phyloP scores from a whole-genome alignment of 2,113 vertebrate species.

The Setophaga kirtlandii region DNA sequence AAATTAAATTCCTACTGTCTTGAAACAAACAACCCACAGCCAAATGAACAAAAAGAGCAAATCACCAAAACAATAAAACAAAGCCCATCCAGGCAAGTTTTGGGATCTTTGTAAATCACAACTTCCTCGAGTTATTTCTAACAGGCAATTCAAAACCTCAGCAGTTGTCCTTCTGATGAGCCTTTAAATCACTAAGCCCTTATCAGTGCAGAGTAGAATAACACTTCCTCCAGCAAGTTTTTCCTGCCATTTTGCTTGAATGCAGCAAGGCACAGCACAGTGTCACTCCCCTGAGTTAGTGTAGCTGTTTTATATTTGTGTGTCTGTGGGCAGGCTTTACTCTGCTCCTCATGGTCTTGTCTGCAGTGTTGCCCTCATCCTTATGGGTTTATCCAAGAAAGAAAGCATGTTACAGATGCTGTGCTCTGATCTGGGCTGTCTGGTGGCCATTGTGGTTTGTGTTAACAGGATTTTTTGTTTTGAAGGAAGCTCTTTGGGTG shows the following conservation, averaged over 20 bases:
- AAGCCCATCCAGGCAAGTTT: not conserved
- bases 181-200: conserved; percentile 1
- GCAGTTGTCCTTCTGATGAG: not conserved
- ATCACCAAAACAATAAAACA: not conserved
- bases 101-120: not conserved
- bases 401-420: not conserved
- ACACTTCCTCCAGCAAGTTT: not conserved
- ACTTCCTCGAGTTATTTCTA: not conserved
- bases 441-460: not conserved
- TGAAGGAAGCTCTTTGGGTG: not conserved
- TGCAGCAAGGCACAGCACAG: not conserved
- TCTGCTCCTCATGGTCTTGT: not conserved
- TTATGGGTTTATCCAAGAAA: not conserved
- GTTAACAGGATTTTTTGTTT: not conserved
- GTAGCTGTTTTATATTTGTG: rapidly evolving
- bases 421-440: not conserved
- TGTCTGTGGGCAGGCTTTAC: not conserved
- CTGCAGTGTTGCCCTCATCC: not conserved
- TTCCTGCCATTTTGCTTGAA: not conserved
- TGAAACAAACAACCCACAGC: not conserved
- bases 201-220: not conserved
- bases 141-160: not conserved
- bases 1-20: not conserved
- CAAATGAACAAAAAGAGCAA: not conserved
- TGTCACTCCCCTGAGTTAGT: not conserved